phyloP scores from a whole-genome alignment of 2,113 vertebrate genomes.

The Larimichthys polyactis region DNA sequence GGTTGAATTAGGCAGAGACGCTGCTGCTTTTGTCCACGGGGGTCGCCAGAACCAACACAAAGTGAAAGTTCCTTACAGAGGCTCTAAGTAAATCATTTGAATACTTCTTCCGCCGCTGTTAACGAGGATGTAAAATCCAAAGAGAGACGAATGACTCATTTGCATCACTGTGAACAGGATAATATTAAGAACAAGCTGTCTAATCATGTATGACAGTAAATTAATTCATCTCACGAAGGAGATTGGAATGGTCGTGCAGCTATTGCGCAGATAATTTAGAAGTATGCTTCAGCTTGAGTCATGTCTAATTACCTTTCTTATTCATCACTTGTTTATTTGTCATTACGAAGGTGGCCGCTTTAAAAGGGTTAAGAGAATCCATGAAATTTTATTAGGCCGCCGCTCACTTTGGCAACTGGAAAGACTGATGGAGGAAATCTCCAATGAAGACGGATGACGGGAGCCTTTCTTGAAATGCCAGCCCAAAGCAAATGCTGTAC shows the following conservation, averaged over 20 bases:
- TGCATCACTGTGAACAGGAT: conserved; percentile 37
- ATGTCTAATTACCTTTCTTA: conserved; percentile 63
- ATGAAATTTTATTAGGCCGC: conserved; percentile 43
- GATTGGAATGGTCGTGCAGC: conserved; percentile 45
- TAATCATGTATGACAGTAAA: conserved; percentile 73
- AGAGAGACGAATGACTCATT: conserved; percentile 46
- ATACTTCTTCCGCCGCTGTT: background rate
- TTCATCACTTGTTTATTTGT: conserved; percentile 70
- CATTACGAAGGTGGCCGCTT: conserved; percentile 14
- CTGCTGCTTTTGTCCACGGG: too few species aligned
- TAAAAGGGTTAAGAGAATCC: conserved; percentile 58
- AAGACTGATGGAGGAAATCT: conserved; percentile 24
- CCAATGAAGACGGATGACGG: conserved; percentile 45
- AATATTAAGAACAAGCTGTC: conserved; percentile 54
- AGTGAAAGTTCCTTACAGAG: too few species aligned
- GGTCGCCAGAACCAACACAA: too few species aligned
- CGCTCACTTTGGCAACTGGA: conserved; percentile 12
- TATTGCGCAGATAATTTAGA: conserved; percentile 53
- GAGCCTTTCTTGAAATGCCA: conserved; percentile 46
- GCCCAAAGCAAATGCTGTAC: background rate
- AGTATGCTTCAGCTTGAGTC: conserved; percentile 62
- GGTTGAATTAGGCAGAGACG: too few species aligned
- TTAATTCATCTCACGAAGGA: conserved; percentile 63
- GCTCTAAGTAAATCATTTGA: background rate
- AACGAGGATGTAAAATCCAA: conserved; percentile 41